Evolutionary conservation across 1,140 invertebrate species (phyloP), one percentile per base, ranked within the genome.

Genomic region (Pseudoatta argentina): DNA sequence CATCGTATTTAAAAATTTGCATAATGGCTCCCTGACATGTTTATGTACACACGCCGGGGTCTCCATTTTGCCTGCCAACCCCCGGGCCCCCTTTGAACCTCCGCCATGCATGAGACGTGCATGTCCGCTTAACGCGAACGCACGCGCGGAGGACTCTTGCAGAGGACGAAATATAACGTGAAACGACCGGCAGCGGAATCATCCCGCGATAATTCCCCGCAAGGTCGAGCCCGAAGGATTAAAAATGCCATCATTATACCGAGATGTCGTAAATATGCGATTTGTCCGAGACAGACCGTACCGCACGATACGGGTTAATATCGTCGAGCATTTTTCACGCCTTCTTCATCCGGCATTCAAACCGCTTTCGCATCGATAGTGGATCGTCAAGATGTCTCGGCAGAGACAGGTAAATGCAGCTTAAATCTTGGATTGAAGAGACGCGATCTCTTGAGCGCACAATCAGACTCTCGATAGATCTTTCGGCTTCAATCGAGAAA

Each of bases 1-100:
- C 89, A 91, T 92, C 93, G 93, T 93, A 94, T 94, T 94, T 93
- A 94, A 94, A 94, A 94, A 94, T 94, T 94, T 94, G 93, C 94
- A 94, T 94, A 94, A 94, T 94, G 93, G 93, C 87, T 90, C 78
- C 87, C 88, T 93, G 93, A 94, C 93, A 94, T 94, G 94, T 94
- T 94, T 94, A 94, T 94, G 94, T 93, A 94, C 93, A 93, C 92
- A 93, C 89, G 63, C 69, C 67, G 69, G 51, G 51, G 53, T 87
- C 81, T 87, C 85, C 59, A 78, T 59, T 30, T 44, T 77, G 44
- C 64, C 67, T 69, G 18, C 67, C 34, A 55, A 63, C 76, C 72
- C 73, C 39, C n/a, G 67, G 21, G 30, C 30, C 53, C 61, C 24
- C 44, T 86, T 66, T 53, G 51, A 67, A 30, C 57, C 75, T 71